These are phyloP conservation scores for Pitta sordida DNA, from an alignment of 2,113 vertebrate genomes.

Conservation along the genomic window DNA sequence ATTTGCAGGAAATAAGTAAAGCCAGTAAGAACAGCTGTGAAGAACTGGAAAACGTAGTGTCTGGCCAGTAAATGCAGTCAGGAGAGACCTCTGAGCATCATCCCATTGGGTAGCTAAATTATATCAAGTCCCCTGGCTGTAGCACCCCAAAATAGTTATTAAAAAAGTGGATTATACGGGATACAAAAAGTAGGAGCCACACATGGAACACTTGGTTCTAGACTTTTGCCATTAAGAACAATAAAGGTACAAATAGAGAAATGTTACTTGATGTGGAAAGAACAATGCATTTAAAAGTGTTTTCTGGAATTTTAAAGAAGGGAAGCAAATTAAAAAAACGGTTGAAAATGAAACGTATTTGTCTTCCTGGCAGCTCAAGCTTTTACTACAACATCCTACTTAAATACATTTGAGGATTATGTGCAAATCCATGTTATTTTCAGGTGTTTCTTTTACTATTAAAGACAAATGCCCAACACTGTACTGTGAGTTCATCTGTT, in stretches of 20 bases:
- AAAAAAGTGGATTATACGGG: not conserved
- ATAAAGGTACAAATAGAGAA: not conserved
- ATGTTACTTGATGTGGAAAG: not conserved
- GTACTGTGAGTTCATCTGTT: not conserved
- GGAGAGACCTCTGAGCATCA: not conserved
- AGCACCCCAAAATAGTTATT: not conserved
- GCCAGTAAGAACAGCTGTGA: not conserved
- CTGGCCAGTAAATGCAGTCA: not conserved
- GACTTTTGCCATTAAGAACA: not conserved
- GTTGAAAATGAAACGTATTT: not conserved
- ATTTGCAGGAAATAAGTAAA: not conserved
- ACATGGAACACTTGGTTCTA: not conserved
- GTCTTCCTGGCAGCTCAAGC: not conserved
- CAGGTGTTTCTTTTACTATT: not conserved
- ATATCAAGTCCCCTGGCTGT: not conserved
- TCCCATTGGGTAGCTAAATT: not conserved
- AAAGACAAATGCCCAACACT: not conserved
- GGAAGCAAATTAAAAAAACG: not conserved
- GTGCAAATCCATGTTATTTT: not conserved
- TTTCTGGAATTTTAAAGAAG: not conserved
- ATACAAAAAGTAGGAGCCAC: not conserved
- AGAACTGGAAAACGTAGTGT: not conserved
- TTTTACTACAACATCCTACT: not conserved
- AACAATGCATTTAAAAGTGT: not conserved
- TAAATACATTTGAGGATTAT: not conserved